A percentile compares a stretch with the other conserved stretches of the same genome.
Evolutionary conservation across 2,888 invertebrate genomes (phyloP).

Genomic region (Arctia plantaginis): DNA sequence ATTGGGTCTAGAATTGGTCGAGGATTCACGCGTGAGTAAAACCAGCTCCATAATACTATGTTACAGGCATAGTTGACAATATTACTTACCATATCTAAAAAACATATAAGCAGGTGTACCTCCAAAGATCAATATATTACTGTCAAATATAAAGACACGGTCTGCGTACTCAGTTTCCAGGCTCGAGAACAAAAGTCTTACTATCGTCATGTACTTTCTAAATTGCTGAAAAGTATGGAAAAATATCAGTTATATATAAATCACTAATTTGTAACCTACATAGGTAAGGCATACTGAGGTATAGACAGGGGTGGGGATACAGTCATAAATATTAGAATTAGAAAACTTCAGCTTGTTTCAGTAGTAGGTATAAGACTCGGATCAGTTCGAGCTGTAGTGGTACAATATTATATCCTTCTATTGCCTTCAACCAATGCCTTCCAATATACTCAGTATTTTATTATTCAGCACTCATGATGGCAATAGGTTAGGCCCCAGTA

Average conservation of each 20-base stretch:
- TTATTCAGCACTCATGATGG: no score
- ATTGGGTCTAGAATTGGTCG: no score
- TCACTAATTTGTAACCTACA: not conserved
- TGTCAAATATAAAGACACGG: conserved; percentile 73
- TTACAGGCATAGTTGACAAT: not conserved
- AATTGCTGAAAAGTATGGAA: conserved; percentile 62
- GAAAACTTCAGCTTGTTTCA: no score
- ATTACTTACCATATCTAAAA: conserved; percentile 70
- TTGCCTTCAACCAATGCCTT: no score
- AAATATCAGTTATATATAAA: not conserved
- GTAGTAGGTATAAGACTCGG: no score
- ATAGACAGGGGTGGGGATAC: no score
- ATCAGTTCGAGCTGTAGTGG: no score
- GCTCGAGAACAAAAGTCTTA: conserved; percentile 62
- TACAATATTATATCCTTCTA: no score
- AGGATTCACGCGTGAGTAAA: no score
- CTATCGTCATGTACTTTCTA: conserved; percentile 65
- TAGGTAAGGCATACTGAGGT: not conserved
- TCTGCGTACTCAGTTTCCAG: conserved; percentile 70
- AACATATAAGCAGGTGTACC: conserved; percentile 80
- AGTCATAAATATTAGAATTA: no score
- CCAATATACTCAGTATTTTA: no score
- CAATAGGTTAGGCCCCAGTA: no score
- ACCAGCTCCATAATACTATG: not conserved
- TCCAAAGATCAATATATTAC: conserved; percentile 68